Conservation (phyloP, 2,888 invertebrate genomes). For the Thecocarcelia acutangulata region DNA sequence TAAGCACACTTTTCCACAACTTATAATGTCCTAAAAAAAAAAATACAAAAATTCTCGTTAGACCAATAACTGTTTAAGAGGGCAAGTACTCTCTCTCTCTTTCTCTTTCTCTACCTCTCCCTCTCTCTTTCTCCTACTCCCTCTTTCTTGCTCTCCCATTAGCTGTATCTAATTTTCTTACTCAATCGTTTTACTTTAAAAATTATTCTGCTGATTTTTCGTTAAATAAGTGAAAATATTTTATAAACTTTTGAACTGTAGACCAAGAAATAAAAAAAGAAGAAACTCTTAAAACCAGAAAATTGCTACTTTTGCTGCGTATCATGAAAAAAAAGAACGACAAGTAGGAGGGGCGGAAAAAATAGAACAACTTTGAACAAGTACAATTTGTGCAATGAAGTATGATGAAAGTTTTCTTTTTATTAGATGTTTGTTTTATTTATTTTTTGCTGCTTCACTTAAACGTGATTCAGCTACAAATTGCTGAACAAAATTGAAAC, state of each 20-base stretch:
- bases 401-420: slow-evolving; percentile 52
- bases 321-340: neutral
- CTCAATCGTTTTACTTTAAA: too few relatives aligned
- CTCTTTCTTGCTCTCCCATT: too few relatives aligned
- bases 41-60: too few relatives aligned
- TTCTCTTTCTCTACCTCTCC: too few relatives aligned
- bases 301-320: slow-evolving; percentile 21
- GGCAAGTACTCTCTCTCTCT: too few relatives aligned
- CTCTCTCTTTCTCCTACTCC: too few relatives aligned
- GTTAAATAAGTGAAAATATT: neutral
- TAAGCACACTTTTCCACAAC: too few relatives aligned
- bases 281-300: neutral
- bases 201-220: too few relatives aligned
- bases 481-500: slow-evolving; percentile 43
- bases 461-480: slow-evolving; percentile 64
- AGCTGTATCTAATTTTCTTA: too few relatives aligned
- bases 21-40: too few relatives aligned
- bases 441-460: slow-evolving; percentile 24
- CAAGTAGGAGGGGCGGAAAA: too few relatives aligned
- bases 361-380: slow-evolving; percentile 31
- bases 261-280: neutral
- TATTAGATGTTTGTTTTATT: slow-evolving; percentile 27
- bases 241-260: slow-evolving; percentile 1
- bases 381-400: slow-evolving; percentile 57
- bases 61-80: too few relatives aligned